Conservation (phyloP, 2,113 vertebrate genomes). For the Picathartes gymnocephalus region DNA sequence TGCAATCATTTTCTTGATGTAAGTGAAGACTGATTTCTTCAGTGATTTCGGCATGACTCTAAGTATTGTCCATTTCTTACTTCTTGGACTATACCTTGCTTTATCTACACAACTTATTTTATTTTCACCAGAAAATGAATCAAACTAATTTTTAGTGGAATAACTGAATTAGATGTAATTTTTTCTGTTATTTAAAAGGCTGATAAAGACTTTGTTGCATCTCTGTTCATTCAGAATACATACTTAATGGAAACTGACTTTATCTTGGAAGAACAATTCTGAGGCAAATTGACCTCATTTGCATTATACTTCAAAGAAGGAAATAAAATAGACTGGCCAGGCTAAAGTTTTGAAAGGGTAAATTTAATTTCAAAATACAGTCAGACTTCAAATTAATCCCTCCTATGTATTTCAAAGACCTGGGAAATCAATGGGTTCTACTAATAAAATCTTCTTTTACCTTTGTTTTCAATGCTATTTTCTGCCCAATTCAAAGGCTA, state of each 20-base stretch:
- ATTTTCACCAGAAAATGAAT: background rate
- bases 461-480: background rate
- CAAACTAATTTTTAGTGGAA: background rate
- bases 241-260: background rate
- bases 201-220: background rate
- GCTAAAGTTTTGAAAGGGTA: background rate
- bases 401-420: constrained; percentile 36
- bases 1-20: background rate
- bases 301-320: background rate
- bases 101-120: background rate
- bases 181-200: background rate
- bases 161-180: background rate
- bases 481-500: background rate
- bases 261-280: background rate
- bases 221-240: background rate
- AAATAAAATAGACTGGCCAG: background rate
- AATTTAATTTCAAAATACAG: background rate
- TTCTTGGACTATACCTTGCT: background rate
- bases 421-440: background rate
- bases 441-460: background rate
- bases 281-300: background rate
- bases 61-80: background rate
- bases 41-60: background rate
- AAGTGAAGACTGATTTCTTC: background rate
- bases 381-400: background rate